phyloP scores from a whole-genome alignment of 2,888 invertebrate genomes.

The Ceriagrion tenellum region DNA sequence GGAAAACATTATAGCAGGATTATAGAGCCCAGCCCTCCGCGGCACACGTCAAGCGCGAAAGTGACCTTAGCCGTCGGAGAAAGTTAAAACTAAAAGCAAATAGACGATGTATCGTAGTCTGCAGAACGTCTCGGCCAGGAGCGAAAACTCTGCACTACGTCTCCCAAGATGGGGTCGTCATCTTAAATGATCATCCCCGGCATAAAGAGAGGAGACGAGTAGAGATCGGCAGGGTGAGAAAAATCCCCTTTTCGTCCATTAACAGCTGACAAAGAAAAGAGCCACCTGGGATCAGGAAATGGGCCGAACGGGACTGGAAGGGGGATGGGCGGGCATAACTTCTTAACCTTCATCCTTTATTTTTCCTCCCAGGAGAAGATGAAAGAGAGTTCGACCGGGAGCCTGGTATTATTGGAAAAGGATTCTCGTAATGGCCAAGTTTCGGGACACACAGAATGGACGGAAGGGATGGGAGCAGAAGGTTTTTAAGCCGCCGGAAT shows the following conservation, averaged over 20 bases:
- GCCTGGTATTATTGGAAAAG: conserved; percentile 28
- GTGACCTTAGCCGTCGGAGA: too few relatives aligned
- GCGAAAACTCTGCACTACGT: too few relatives aligned
- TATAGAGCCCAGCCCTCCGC: too few relatives aligned
- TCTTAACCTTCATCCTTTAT: background rate
- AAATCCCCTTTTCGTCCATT: background rate
- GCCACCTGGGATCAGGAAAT: background rate
- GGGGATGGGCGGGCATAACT: background rate
- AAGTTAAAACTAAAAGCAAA: too few relatives aligned
- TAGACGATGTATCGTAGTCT: too few relatives aligned
- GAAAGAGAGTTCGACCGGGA: background rate
- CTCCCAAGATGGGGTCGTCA: too few relatives aligned
- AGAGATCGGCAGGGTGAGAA: background rate
- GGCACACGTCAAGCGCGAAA: too few relatives aligned
- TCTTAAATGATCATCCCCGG: too few relatives aligned
- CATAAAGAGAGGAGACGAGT: too few relatives aligned
- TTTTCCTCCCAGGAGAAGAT: background rate
- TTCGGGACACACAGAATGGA: background rate
- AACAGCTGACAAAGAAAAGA: background rate
- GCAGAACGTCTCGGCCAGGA: too few relatives aligned
- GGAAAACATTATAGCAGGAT: too few relatives aligned
- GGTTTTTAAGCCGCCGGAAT: background rate
- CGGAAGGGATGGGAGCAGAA: background rate
- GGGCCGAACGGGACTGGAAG: too few relatives aligned
- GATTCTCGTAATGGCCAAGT: conserved; percentile 38